Evolutionary conservation across 1,140 invertebrate genomes (phyloP).

Genomic region (Ostrea denselamellosa): DNA sequence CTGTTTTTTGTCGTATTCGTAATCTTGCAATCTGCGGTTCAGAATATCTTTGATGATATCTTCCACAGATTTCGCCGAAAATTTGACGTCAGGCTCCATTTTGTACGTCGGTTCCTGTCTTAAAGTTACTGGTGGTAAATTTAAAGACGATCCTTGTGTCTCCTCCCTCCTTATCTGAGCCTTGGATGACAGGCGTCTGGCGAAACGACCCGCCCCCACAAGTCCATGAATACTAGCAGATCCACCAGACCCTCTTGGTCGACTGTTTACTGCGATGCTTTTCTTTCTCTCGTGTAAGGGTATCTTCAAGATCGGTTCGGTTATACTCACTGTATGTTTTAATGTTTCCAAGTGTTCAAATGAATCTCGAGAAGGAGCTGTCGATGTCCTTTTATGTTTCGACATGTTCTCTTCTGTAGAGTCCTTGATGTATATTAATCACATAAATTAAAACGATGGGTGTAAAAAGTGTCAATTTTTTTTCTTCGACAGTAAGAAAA

Average conservation of each 20-base stretch:
- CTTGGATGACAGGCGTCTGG: not conserved
- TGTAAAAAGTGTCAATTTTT: not conserved
- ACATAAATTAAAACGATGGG: not conserved
- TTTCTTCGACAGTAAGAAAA: not conserved
- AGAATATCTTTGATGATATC: slow-evolving; percentile 59
- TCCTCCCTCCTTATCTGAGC: slow-evolving; percentile 12
- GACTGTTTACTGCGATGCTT: not conserved
- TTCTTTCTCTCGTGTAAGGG: not conserved
- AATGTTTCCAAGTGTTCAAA: not conserved
- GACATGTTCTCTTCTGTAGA: not conserved
- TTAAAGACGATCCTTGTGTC: slow-evolving; percentile 15
- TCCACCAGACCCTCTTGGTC: not conserved
- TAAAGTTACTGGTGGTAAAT: not conserved
- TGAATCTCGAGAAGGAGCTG: not conserved
- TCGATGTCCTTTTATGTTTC: not conserved
- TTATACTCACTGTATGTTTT: slow-evolving; percentile 2
- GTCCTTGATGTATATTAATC: not conserved
- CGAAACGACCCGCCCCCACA: not conserved
- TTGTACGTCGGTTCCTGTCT: slow-evolving; percentile 76
- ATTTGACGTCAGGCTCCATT: slow-evolving; percentile 66
- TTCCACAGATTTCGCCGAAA: slow-evolving; percentile 51
- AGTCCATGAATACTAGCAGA: not conserved
- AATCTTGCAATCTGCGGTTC: slow-evolving; percentile 51
- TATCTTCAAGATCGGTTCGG: slow-evolving; percentile 19
- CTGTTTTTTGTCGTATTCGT: slow-evolving; percentile 57